phyloP scores from a whole-genome alignment of 2,888 invertebrate genomes.

The Flexamia atlantica region DNA sequence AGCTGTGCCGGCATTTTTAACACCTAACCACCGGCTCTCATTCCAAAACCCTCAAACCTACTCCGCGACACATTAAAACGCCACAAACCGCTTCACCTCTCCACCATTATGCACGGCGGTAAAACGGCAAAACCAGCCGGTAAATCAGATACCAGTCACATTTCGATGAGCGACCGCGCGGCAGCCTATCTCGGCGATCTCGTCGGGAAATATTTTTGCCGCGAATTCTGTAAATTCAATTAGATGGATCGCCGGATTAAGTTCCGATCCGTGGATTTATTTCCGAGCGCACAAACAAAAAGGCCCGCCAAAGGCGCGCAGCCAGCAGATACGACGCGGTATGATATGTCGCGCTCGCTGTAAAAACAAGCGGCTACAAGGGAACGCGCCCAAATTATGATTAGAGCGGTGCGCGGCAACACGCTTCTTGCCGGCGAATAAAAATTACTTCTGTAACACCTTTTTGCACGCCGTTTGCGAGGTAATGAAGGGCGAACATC shows the following conservation, averaged over 20 bases:
- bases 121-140: neutral
- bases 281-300: conserved; percentile 24
- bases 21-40: neutral
- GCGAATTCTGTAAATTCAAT: conserved; percentile 59
- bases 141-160: conserved; percentile 31
- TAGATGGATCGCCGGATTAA: conserved; percentile 58
- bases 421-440: conserved; percentile 54
- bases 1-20: neutral
- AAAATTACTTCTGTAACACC: conserved; percentile 63
- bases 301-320: conserved; percentile 48
- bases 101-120: too few species aligned
- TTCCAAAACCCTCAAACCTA: neutral
- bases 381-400: conserved; percentile 51
- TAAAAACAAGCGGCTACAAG: conserved; percentile 17
- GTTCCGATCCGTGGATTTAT: conserved; percentile 57
- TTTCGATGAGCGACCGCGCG: conserved; percentile 19
- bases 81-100: neutral
- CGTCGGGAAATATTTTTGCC: conserved; percentile 45
- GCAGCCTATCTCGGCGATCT: neutral
- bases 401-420: conserved; percentile 31
- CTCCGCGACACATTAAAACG: neutral
- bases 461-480: conserved; percentile 54
- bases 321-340: conserved; percentile 5
- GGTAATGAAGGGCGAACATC: conserved; percentile 46
- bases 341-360: conserved; percentile 35